Evolutionary conservation across 2,797 vertebrate genomes (phyloP).

Genomic region (Karalla daura): DNA sequence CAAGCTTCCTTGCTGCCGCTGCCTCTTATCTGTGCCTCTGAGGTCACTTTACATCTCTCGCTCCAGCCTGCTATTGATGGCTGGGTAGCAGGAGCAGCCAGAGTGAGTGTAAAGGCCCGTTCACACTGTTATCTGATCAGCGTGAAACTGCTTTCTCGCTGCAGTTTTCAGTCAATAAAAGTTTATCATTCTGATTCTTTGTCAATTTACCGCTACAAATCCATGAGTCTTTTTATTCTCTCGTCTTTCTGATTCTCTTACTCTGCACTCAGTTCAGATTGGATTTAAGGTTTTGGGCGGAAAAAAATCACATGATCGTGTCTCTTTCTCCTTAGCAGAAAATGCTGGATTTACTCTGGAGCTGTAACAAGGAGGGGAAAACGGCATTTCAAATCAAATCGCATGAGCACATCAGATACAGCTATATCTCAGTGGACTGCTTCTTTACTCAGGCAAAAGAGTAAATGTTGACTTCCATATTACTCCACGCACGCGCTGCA

Average conservation of each 20-base stretch:
- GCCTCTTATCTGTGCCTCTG: slow-evolving; percentile 3
- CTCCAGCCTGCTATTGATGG: slow-evolving; percentile 32
- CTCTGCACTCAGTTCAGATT: slow-evolving; percentile 10
- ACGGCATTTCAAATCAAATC: slow-evolving; percentile 44
- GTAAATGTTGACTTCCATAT: slow-evolving; percentile 66
- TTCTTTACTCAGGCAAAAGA: slow-evolving; percentile 41
- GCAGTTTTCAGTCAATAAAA: slow-evolving; percentile 19
- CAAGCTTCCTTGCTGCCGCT: neutral
- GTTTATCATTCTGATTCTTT: slow-evolving; percentile 34
- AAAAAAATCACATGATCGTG: slow-evolving; percentile 21
- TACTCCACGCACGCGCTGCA: slow-evolving; percentile 36
- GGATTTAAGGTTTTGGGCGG: slow-evolving; percentile 25
- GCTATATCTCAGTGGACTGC: slow-evolving; percentile 20
- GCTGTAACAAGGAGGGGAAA: slow-evolving; percentile 26
- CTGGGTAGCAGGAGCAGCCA: slow-evolving; percentile 22
- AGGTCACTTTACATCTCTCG: slow-evolving; percentile 22
- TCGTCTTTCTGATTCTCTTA: neutral
- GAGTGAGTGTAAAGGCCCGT: slow-evolving; percentile 4
- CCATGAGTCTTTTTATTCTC: slow-evolving; percentile 2
- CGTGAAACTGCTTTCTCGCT: slow-evolving; percentile 16
- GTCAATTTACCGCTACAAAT: slow-evolving; percentile 9
- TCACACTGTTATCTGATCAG: slow-evolving; percentile 31
- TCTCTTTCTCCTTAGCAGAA: slow-evolving; percentile 8
- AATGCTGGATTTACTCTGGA: slow-evolving; percentile 15
- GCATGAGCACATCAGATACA: slow-evolving; percentile 38